Evolutionary conservation across 2,113 vertebrate species (phyloP).

Genomic region (Orientallactaga bullata): DNA sequence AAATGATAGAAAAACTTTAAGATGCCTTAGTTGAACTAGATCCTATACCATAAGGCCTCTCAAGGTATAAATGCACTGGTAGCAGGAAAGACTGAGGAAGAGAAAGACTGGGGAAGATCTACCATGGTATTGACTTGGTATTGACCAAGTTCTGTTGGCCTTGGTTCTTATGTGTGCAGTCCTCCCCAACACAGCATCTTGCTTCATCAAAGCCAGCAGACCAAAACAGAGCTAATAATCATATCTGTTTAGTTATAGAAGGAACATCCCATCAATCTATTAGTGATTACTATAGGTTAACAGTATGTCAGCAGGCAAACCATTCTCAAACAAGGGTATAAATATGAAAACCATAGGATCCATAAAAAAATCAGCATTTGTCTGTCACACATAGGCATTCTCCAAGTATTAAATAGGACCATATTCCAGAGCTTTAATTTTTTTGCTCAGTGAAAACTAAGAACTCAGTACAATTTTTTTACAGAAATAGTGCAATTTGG

Average conservation of each 20-base stretch:
- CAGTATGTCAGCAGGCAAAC: not conserved
- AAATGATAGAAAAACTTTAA: too few species aligned
- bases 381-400: not conserved
- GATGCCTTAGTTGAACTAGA: not conserved
- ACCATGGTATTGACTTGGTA: too few species aligned
- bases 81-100: too few species aligned
- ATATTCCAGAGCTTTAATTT: not conserved
- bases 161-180: not conserved
- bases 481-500: not conserved
- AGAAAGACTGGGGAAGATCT: too few species aligned
- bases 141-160: not conserved
- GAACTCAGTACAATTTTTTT: conserved; percentile 28
- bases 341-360: not conserved
- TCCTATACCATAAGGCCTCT: not conserved
- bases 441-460: conserved; percentile 21
- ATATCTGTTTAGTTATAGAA: not conserved
- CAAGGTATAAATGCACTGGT: not conserved
- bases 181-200: not conserved
- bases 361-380: conserved; percentile 24
- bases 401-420: not conserved
- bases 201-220: not conserved
- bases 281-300: not conserved
- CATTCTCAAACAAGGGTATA: not conserved
- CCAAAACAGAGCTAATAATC: not conserved
- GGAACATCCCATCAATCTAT: not conserved